Evolutionary conservation across 2,113 vertebrate species (phyloP), one percentile per base, ranked within the genome.

Genomic region (Sphyrna mokarran): DNA sequence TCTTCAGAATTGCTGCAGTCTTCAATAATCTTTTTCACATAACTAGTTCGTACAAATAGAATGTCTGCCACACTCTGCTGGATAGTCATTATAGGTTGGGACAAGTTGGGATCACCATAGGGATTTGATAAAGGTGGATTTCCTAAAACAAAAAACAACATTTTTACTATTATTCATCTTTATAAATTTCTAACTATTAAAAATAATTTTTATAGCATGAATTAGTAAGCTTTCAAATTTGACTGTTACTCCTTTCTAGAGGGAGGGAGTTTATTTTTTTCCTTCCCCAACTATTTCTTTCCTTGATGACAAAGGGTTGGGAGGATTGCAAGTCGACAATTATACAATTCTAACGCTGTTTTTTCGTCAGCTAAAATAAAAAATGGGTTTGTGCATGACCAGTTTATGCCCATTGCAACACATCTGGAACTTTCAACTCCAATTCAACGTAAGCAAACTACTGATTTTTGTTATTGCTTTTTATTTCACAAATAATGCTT

Each of bases 1-100:
- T 99, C 99, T 96, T 99, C 99, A 0, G 99, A 99, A 97, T 99
- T 99, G 97, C 99, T 99, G 97, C 99, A 99, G 96, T 99, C 99
- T 97, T 99, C 99, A 96, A 99, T 99, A 95, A 99, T 99, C 98
- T 99, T 99, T 98, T 99, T 99, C 96, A 99, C 99, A 1, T 99
- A 99, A 97, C 99, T 99, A 96, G 99, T 99, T 97, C 99, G 98
- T 96, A 99, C 99, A 97, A 99, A 99, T 97, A 99, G 97, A 97
- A 99, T 99, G 96, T 99, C 99, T 90, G 98, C 98, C 97, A 99
- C 99, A 89, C 99, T 98, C 97, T 99, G 99, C 97, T 99, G 99
- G 97, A 99, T 98, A 96, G 98, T 98, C 99, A 99, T 99, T 97
- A 99, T 99, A 93, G 99, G 98, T 63, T 99, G 97, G 4, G 99